Evolutionary conservation across 2,113 vertebrate species (phyloP).

Genomic region (Mohoua ochrocephala): DNA sequence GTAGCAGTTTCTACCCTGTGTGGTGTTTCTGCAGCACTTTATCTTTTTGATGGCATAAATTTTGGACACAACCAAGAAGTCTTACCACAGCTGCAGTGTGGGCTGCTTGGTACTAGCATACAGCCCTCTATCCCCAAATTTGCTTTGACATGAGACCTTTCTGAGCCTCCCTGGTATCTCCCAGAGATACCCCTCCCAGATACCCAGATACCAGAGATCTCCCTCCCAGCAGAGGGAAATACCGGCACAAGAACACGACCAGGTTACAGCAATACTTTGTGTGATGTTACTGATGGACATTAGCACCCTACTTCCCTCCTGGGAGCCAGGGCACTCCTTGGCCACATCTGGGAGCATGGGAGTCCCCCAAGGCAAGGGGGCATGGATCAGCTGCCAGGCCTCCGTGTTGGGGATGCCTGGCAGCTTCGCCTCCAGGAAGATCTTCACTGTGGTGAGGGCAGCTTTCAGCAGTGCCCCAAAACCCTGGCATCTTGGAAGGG

Average conservation of each 20-base stretch:
- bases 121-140: not conserved
- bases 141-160: not conserved
- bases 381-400: not conserved
- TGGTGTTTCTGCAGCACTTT: not conserved
- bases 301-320: not conserved
- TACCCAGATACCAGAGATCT: no score
- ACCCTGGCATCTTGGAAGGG: not conserved
- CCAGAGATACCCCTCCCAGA: no score
- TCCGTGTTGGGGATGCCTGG: not conserved
- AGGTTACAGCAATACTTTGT: not conserved
- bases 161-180: not conserved
- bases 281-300: not conserved
- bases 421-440: not conserved
- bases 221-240: not conserved
- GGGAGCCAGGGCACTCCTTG: not conserved
- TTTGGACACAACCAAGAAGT: not conserved
- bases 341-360: not conserved
- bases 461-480: not conserved
- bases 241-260: not conserved
- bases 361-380: not conserved
- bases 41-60: not conserved
- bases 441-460: not conserved
- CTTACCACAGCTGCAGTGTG: not conserved
- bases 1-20: not conserved
- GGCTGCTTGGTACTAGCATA: not conserved